phyloP scores from a whole-genome alignment of 2,113 vertebrate genomes.

The Panthera uncia region DNA sequence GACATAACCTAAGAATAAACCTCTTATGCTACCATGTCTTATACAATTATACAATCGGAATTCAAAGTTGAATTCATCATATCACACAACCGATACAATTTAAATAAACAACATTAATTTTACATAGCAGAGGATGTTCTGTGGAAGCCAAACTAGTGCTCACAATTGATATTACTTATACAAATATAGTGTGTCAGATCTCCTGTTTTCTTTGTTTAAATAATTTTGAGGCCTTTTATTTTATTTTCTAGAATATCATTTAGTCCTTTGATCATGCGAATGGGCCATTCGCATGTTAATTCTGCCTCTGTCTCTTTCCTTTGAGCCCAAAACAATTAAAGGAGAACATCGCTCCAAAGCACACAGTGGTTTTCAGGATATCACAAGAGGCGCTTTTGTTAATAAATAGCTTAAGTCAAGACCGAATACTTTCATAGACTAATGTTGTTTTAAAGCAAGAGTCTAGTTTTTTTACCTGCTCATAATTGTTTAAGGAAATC shows the following conservation, averaged over 20 bases:
- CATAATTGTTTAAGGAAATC: background rate
- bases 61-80: constrained; percentile 29
- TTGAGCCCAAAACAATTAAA: background rate
- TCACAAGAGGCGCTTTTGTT: background rate
- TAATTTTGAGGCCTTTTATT: constrained; percentile 26
- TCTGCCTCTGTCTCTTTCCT: background rate
- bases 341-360: background rate
- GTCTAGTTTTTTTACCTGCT: background rate
- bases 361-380: background rate
- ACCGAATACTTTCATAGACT: background rate
- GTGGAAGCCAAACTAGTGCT: background rate
- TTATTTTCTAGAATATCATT: constrained; percentile 2
- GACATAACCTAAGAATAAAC: constrained; percentile 6
- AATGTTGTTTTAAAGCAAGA: constrained; percentile 6
- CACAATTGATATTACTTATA: background rate
- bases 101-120: constrained; percentile 29
- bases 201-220: background rate
- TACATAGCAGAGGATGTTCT: background rate
- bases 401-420: background rate
- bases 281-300: background rate
- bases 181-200: background rate
- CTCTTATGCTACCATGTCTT: background rate
- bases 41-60: background rate
- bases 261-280: background rate
- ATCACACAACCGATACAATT: constrained; percentile 6